phyloP scores from a whole-genome alignment of 1,140 invertebrate genomes.

The Neodiprion virginianus region DNA sequence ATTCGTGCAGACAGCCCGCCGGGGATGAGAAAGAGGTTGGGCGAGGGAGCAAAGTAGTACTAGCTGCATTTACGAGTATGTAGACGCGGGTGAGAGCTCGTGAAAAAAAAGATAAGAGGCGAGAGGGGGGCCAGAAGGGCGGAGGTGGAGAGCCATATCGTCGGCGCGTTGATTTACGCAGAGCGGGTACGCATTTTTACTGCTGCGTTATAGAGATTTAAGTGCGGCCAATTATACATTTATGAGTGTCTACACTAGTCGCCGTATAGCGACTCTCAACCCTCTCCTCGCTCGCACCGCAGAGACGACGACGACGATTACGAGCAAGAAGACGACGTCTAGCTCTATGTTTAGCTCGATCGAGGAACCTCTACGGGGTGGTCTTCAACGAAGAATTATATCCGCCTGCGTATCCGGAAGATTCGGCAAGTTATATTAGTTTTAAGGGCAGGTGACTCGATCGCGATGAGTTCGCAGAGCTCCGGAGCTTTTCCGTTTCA shows the following conservation, averaged over 20 bases:
- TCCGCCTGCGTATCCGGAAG: no score
- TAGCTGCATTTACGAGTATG: neutral
- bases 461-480: no score
- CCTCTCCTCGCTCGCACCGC: neutral
- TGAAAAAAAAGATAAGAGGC: conserved; percentile 3
- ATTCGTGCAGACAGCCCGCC: no score
- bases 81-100: neutral
- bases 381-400: neutral
- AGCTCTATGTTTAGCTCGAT: neutral
- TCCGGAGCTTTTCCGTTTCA: no score
- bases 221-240: conserved; percentile 60
- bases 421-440: no score
- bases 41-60: no score
- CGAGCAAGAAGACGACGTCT: neutral
- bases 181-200: conserved; percentile 53
- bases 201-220: conserved; percentile 58
- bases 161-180: conserved; percentile 57
- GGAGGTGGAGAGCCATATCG: conserved; percentile 44
- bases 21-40: no score
- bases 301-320: neutral
- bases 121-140: conserved; percentile 10
- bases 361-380: neutral
- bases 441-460: no score
- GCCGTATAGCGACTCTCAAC: neutral
- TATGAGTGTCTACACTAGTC: conserved; percentile 38